Evolutionary conservation across 1,140 invertebrate species (phyloP), one percentile per base, ranked within the genome.

Genomic region (Drosophila nebulosa): DNA sequence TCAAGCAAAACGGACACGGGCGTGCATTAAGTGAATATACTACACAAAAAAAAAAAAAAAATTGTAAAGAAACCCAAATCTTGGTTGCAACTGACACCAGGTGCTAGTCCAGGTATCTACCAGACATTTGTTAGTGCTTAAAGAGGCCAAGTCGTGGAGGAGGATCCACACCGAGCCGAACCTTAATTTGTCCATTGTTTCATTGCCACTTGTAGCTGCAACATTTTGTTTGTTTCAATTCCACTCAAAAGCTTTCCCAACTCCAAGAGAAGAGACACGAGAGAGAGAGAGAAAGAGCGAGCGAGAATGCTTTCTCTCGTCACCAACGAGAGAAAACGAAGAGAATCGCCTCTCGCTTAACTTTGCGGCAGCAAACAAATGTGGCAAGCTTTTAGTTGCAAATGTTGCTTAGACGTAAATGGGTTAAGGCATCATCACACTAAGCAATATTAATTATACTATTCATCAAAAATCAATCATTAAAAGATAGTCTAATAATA

Each of bases 11-110:
- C 83, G 81, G 81, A 86, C 78, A 86, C 74, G 74, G 69, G 69
- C 81, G 69, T 74, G 66, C 81, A 85, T 86, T 85, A 85, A 85
- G 81, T 85, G 81, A 85, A 85, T 85, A 85, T 85, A 85, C 83
- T 64, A 46, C 18, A 21, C 14, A 9, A 46, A 30, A 30, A 30
- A 30, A 2, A 2, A 30, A 30, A 30, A 30, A 10, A 9, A 30
- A n/a, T 35, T 21, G 56, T 39, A 26, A 24, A 32, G 16, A 27
- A 65, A 76, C 63, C 42, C 35, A 61, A 57, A 55, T 61, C 70
- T 64, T 79, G 65, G 72, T 74, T 63, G 72, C 80, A 64, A 70
- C 36, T 58, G 35, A 56, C 35, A 67, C 52, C 39, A 64, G 80
- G 58, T 72, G 30, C 55, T 56, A 12, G 10, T 22, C 16, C 55